A percentile compares a stretch with the other conserved stretches of the same genome.
Conservation (phyloP, 2,113 vertebrate species). For the Oenanthe melanoleuca region DNA sequence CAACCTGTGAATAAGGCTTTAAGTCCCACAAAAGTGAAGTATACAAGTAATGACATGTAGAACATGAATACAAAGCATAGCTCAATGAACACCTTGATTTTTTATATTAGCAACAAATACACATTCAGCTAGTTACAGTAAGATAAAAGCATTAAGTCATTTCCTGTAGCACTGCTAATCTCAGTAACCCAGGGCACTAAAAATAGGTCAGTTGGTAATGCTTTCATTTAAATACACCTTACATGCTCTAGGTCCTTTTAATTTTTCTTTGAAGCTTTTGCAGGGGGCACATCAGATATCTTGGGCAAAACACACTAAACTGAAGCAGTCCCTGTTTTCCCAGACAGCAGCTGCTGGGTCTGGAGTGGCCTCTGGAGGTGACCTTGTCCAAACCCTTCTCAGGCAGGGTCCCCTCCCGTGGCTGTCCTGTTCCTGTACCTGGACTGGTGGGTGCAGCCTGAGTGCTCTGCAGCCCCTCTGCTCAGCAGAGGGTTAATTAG, state of each 20-base stretch:
- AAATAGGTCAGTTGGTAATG: not conserved
- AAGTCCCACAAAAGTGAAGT: not conserved
- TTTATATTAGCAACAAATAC: not conserved
- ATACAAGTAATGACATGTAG: not conserved
- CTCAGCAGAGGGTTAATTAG: not conserved
- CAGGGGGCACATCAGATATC: not conserved
- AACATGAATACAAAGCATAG: not conserved
- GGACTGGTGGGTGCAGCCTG: fast-evolving
- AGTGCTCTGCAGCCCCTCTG: not conserved
- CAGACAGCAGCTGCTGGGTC: not conserved
- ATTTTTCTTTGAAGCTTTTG: not conserved
- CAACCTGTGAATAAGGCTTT: not conserved
- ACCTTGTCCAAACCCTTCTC: not conserved
- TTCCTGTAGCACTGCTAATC: not conserved
- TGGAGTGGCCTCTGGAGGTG: not conserved
- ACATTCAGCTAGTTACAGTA: not conserved
- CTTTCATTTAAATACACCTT: not conserved
- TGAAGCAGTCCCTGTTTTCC: not conserved
- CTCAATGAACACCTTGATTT: not conserved
- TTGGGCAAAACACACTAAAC: not conserved
- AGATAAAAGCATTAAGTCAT: not conserved
- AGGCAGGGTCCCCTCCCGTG: not conserved
- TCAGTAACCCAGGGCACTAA: not conserved
- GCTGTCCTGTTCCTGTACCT: not conserved
- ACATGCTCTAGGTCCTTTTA: fast-evolving